Percentiles rank a stretch among this genome's conserved stretches.
Evolutionary conservation across 2,113 vertebrate species (phyloP).

Genomic region (Puma concolor): DNA sequence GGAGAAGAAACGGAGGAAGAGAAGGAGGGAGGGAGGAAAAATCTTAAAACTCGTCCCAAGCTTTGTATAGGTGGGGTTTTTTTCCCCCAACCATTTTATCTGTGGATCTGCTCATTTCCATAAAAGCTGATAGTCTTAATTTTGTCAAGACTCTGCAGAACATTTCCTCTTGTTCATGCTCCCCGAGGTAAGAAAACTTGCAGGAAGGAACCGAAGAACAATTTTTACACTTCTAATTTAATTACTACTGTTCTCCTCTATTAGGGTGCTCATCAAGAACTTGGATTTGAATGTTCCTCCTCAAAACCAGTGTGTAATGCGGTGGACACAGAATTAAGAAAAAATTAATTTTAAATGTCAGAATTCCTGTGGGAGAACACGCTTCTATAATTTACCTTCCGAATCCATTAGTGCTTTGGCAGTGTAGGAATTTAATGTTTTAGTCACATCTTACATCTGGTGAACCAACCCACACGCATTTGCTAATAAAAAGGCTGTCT

Average conservation of each 20-base stretch:
- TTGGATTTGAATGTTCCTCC: not conserved
- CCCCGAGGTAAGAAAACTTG: not conserved
- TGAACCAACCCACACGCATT: conserved; percentile 53
- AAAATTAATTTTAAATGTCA: conserved; percentile 76
- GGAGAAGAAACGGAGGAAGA: not conserved
- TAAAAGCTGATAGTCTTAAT: not conserved
- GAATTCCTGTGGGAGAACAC: conserved; percentile 65
- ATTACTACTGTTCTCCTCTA: not conserved
- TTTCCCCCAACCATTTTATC: not conserved
- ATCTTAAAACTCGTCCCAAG: not conserved
- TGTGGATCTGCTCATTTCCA: conserved; percentile 10
- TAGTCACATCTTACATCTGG: conserved; percentile 52
- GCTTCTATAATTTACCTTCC: conserved; percentile 63
- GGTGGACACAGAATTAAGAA: conserved; percentile 1
- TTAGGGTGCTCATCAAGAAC: not conserved
- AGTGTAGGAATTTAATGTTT: conserved; percentile 34
- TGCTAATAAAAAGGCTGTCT: conserved; percentile 50
- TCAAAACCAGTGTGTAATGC: not conserved
- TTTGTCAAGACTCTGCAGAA: conserved; percentile 3
- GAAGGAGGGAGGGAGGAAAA: not conserved
- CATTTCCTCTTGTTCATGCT: not conserved
- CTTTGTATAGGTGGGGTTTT: not conserved
- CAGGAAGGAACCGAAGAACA: not conserved
- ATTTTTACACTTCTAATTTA: not conserved
- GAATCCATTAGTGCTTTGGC: conserved; percentile 59